Evolutionary conservation across 2,888 invertebrate genomes (phyloP).

Genomic region (Allolobophora icterica): DNA sequence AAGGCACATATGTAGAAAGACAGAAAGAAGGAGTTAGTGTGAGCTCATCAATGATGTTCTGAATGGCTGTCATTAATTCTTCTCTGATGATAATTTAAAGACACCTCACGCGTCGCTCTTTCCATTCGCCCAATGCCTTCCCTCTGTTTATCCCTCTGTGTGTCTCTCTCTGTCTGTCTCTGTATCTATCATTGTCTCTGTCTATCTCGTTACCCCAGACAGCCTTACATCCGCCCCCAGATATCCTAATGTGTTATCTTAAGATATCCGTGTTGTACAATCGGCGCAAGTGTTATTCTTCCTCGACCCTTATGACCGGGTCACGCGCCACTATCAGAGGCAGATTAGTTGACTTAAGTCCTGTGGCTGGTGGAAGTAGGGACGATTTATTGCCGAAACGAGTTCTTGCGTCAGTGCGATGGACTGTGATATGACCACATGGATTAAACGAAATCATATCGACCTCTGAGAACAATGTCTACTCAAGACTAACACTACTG

Average conservation of each 20-base stretch:
- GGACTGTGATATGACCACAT: constrained; percentile 1
- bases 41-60: no score
- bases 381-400: background rate
- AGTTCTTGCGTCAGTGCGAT: background rate
- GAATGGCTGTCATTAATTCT: no score
- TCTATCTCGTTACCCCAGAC: background rate
- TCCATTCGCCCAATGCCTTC: background rate
- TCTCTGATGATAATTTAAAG: background rate
- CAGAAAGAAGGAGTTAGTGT: no score
- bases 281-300: background rate
- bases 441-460: constrained; percentile 12
- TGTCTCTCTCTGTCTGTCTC: no score
- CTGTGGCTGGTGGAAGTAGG: background rate
- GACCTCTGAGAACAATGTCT: background rate
- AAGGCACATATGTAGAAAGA: background rate
- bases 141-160: no score
- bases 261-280: background rate
- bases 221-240: background rate
- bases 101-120: background rate
- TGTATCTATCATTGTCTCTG: no score
- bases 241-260: constrained; percentile 21
- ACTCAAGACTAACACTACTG: background rate
- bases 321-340: background rate
- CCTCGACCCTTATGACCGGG: background rate
- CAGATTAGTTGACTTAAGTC: constrained; percentile 27